Percentiles rank a stretch among this genome's conserved stretches.
Conservation (phyloP, 2,797 vertebrate species). For the Emys orbicularis region DNA sequence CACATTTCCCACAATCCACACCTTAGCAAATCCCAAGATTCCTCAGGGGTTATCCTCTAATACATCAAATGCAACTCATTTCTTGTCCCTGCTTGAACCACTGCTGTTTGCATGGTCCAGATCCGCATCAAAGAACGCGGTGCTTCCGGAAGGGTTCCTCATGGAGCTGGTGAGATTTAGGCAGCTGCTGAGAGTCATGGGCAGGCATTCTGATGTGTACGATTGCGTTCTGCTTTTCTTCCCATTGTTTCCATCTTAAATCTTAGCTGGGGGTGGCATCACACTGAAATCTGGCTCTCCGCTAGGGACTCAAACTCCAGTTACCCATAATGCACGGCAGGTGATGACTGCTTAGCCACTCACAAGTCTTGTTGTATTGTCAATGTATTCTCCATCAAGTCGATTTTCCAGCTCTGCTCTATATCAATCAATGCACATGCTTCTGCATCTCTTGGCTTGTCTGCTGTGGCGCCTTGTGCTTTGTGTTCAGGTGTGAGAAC, state of each 20-base stretch:
- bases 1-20: not conserved
- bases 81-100: not conserved
- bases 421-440: not conserved
- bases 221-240: not conserved
- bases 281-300: not conserved
- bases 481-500: not conserved
- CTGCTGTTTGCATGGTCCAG: not conserved
- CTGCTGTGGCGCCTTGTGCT: not conserved
- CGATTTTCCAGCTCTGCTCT: slow-evolving; percentile 33
- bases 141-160: not conserved
- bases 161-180: not conserved
- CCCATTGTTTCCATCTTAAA: not conserved
- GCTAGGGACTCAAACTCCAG: slow-evolving; percentile 24
- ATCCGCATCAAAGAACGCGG: rapidly evolving
- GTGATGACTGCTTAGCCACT: slow-evolving; percentile 36
- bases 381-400: slow-evolving; percentile 8
- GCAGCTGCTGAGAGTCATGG: not conserved
- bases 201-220: not conserved
- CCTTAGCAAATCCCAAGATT: not conserved
- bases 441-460: slow-evolving; percentile 25
- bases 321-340: slow-evolving; percentile 22
- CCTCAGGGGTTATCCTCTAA: not conserved
- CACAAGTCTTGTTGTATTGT: not conserved
- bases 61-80: not conserved
- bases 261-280: not conserved